Percentiles rank a stretch among this genome's conserved stretches.
These are phyloP conservation scores for Sebastes melanostomus DNA, from an alignment of 2,797 vertebrate genomes.

Conservation along the genomic window DNA sequence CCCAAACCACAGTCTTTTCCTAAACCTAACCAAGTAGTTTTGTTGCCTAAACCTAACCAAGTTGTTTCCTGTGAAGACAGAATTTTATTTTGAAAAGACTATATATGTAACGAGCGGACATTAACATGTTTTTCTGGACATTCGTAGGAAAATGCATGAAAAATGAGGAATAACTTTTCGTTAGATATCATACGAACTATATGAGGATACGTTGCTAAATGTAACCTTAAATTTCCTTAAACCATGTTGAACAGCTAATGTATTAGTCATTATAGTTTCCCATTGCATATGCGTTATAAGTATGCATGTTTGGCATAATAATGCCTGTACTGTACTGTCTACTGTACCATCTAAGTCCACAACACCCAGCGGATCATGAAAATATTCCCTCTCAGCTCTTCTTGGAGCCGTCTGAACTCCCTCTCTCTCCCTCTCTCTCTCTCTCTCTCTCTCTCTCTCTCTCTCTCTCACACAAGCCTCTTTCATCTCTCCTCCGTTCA, in stretches of 20 bases:
- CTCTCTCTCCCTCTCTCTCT: neutral
- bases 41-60: too few species aligned
- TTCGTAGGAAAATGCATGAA: neutral
- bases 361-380: slow-evolving; percentile 11
- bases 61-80: neutral
- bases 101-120: fast-evolving
- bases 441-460: too few species aligned
- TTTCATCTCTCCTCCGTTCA: slow-evolving; percentile 55
- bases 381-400: neutral
- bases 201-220: neutral
- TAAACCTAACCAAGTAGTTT: neutral
- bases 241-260: neutral
- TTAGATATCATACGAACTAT: neutral
- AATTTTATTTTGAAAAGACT: neutral
- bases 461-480: neutral
- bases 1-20: neutral
- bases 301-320: neutral
- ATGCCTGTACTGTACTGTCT: neutral
- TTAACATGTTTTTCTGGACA: neutral
- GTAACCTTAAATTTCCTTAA: neutral
- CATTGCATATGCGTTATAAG: neutral
- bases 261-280: neutral
- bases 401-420: slow-evolving; percentile 36
- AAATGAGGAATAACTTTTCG: neutral
- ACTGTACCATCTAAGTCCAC: slow-evolving; percentile 1